Percentiles rank a stretch among this genome's conserved stretches.
phyloP scores from a whole-genome alignment of 2,888 invertebrate species.

The Harpalus rubripes region DNA sequence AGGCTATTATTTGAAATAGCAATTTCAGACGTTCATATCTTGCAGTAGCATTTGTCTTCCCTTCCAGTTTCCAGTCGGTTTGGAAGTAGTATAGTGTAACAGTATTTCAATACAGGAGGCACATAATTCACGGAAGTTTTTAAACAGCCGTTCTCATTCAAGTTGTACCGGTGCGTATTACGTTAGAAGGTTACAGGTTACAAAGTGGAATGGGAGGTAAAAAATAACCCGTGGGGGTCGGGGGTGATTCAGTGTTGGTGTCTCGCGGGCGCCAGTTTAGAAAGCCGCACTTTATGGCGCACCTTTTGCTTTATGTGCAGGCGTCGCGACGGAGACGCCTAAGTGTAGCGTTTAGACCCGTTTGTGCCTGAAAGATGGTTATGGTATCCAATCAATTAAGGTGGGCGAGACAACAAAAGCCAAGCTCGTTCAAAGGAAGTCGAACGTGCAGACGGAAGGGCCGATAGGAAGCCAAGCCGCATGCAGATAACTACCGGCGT shows the following conservation, averaged over 20 bases:
- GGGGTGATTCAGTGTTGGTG: slow-evolving; percentile 56
- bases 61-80: slow-evolving; percentile 11
- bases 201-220: slow-evolving; percentile 23
- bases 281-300: slow-evolving; percentile 64
- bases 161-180: slow-evolving; percentile 62
- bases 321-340: slow-evolving; percentile 29
- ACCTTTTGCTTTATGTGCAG: slow-evolving; percentile 62
- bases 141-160: slow-evolving; percentile 68
- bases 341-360: slow-evolving; percentile 71
- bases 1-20: background rate
- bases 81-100: slow-evolving; percentile 7
- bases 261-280: slow-evolving; percentile 62
- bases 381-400: slow-evolving; percentile 73
- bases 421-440: slow-evolving; percentile 48
- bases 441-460: slow-evolving; percentile 29
- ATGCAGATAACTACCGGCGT: slow-evolving; percentile 51
- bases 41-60: background rate
- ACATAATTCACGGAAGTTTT: slow-evolving; percentile 67
- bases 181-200: slow-evolving; percentile 4
- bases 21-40: background rate
- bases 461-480: slow-evolving; percentile 43
- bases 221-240: slow-evolving; percentile 6
- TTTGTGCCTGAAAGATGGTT: slow-evolving; percentile 73
- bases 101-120: slow-evolving; percentile 45
- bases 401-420: slow-evolving; percentile 66